Conservation (phyloP, 2,888 invertebrate genomes). For the Epirrhoe tristata region DNA sequence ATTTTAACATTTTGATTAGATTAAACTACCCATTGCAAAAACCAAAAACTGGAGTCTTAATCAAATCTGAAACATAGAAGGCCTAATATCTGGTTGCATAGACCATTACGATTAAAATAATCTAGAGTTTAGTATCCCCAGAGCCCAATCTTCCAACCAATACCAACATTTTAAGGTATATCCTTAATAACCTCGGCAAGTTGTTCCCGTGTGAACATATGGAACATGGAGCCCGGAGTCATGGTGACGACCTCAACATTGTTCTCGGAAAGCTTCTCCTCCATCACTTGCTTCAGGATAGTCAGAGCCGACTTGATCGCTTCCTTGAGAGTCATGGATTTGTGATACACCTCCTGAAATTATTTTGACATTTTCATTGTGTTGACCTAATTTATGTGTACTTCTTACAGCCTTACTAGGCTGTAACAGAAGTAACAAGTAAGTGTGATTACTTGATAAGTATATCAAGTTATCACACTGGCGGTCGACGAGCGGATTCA, state of each 20-base stretch:
- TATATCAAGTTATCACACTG: too few species aligned
- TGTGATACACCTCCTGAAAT: constrained; percentile 87
- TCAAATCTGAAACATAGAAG: background rate
- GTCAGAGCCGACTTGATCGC: constrained; percentile 96
- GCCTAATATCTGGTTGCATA: background rate
- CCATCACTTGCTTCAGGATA: constrained; percentile 99
- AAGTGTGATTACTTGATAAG: too few species aligned
- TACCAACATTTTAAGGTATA: constrained; percentile 82
- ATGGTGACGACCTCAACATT: constrained; percentile 99
- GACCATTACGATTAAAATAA: constrained; percentile 1
- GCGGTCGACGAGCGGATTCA: too few species aligned
- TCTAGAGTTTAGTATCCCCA: background rate
- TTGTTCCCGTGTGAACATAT: constrained; percentile 96
- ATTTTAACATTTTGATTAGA: too few species aligned
- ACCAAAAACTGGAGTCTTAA: background rate
- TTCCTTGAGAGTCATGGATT: constrained; percentile 97
- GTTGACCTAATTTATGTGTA: too few species aligned
- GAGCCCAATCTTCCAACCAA: constrained; percentile 32
- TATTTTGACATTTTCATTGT: background rate
- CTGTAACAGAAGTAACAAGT: too few species aligned
- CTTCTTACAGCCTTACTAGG: too few species aligned
- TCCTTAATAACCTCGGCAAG: constrained; percentile 95
- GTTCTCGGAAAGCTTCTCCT: constrained; percentile 98
- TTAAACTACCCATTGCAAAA: too few species aligned
- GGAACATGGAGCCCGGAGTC: constrained; percentile 93